These are phyloP conservation scores for Australoheros scitulus DNA, from an alignment of 2,113 vertebrate genomes.

Conservation along the genomic window DNA sequence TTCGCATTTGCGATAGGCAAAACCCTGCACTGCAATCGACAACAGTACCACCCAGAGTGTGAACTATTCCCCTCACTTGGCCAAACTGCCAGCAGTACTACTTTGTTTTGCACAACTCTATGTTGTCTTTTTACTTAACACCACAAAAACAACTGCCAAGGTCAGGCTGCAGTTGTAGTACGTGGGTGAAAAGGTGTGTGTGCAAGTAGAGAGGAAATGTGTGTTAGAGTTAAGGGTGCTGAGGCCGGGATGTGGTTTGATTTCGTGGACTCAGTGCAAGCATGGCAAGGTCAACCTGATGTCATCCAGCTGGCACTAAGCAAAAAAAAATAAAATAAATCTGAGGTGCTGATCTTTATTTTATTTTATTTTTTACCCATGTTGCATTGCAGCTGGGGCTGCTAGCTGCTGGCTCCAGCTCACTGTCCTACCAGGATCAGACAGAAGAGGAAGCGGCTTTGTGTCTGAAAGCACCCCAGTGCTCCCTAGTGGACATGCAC, in stretches of 20 bases:
- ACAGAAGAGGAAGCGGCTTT: conserved; percentile 16
- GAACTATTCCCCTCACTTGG: conserved; percentile 15
- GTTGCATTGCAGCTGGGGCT: conserved; percentile 49
- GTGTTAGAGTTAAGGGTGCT: conserved; percentile 16
- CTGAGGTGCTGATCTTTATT: conserved; percentile 37
- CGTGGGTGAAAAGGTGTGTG: conserved; percentile 8
- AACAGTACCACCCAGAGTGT: conserved; percentile 21
- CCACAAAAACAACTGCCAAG: conserved; percentile 46
- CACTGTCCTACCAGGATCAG: conserved; percentile 46
- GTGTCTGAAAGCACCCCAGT: conserved; percentile 60
- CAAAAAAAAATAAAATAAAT: conserved; percentile 47
- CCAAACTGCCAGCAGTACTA: conserved; percentile 3
- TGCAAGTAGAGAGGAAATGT: conserved; percentile 19
- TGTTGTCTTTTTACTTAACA: conserved; percentile 47
- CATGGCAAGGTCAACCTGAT: conserved; percentile 62
- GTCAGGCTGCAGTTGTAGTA: conserved; percentile 32
- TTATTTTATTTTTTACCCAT: not conserved
- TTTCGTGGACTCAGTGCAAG: conserved; percentile 54
- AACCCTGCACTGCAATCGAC: conserved; percentile 44
- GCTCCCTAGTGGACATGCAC: conserved; percentile 61
- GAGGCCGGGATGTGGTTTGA: conserved; percentile 49
- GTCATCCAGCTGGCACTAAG: conserved; percentile 69
- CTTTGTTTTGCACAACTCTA: not conserved
- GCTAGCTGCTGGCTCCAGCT: conserved; percentile 38
- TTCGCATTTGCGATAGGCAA: conserved; percentile 57